phyloP scores from a whole-genome alignment of 2,888 invertebrate species.

The Drosophila merina region DNA sequence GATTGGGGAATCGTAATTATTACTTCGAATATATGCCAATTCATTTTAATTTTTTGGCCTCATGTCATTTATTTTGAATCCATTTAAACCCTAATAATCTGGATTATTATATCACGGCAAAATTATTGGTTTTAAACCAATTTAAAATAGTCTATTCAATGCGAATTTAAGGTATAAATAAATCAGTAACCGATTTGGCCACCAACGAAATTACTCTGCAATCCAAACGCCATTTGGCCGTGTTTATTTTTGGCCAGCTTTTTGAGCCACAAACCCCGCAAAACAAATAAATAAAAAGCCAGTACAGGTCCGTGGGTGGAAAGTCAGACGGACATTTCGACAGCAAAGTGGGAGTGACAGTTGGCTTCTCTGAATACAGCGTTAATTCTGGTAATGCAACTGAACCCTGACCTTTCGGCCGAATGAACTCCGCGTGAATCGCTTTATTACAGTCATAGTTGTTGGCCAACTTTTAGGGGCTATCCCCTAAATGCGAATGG shows the following conservation, averaged over 20 bases:
- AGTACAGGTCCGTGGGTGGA: slow-evolving; percentile 1
- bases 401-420: slow-evolving; percentile 20
- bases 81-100: neutral
- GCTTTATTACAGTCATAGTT: slow-evolving; percentile 20
- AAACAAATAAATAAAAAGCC: slow-evolving; percentile 22
- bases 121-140: neutral
- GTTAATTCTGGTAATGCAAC: slow-evolving; percentile 28
- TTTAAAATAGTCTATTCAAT: neutral
- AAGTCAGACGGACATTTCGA: neutral
- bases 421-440: neutral
- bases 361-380: neutral
- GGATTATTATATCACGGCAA: no score
- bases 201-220: neutral
- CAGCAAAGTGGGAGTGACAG: slow-evolving; percentile 22
- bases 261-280: neutral
- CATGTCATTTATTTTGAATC: neutral
- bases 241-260: slow-evolving; percentile 2
- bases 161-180: neutral
- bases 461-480: slow-evolving; percentile 2
- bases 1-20: neutral
- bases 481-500: neutral
- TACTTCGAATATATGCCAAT: no score
- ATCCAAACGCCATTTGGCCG: neutral
- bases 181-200: neutral
- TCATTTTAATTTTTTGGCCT: neutral